Evolutionary conservation across 2,888 invertebrate genomes (phyloP).

Genomic region (Nymphalis c-album): DNA sequence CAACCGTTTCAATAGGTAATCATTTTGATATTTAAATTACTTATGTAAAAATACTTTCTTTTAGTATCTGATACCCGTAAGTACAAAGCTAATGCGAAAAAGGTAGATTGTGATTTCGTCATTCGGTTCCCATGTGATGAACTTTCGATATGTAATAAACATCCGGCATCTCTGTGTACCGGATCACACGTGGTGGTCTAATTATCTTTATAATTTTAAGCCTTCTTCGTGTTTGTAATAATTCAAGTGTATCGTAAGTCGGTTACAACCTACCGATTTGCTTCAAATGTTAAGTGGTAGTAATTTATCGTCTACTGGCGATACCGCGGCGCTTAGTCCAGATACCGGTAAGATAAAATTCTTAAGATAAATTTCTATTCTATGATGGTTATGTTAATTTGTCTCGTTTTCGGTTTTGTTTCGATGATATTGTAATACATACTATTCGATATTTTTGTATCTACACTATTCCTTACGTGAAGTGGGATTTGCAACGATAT

Average conservation of each 20-base stretch:
- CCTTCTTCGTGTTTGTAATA: slow-evolving; percentile 41
- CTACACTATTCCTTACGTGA: too few species aligned
- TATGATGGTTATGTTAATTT: slow-evolving; percentile 30
- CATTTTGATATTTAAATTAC: too few species aligned
- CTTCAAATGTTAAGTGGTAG: slow-evolving; percentile 50
- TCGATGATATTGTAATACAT: neutral
- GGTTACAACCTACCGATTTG: slow-evolving; percentile 45
- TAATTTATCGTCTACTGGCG: slow-evolving; percentile 50
- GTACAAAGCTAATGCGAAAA: too few species aligned
- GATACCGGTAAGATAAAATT: slow-evolving; percentile 37
- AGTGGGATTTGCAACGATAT: too few species aligned
- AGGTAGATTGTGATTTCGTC: too few species aligned
- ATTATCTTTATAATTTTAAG: slow-evolving; percentile 1
- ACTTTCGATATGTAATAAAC: neutral
- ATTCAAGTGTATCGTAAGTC: slow-evolving; percentile 49
- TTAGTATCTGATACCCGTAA: too few species aligned
- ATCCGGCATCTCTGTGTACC: neutral
- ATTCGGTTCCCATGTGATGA: neutral
- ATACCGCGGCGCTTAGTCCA: slow-evolving; percentile 32
- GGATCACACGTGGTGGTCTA: slow-evolving; percentile 1
- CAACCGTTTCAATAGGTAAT: too few species aligned
- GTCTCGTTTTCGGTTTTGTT: slow-evolving; percentile 1
- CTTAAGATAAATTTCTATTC: slow-evolving; percentile 34
- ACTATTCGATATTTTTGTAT: too few species aligned
- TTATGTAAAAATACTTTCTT: too few species aligned